A percentile compares a stretch with the other conserved stretches of the same genome.
phyloP scores from a whole-genome alignment of 1,140 invertebrate species.

The Zeugodacus cucurbitae region DNA sequence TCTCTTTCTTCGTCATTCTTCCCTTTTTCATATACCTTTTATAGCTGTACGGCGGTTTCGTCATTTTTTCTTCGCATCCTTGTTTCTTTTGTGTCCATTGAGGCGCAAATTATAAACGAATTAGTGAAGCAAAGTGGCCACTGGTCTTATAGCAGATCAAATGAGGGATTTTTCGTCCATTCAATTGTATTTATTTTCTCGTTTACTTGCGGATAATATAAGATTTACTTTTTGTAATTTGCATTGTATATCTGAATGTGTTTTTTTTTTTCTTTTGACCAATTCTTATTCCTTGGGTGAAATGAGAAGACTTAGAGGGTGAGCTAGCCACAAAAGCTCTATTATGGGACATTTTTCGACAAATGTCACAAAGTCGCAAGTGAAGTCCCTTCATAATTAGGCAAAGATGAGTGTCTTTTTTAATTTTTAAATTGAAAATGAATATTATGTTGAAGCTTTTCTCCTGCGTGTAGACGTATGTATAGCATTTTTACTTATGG shows the following conservation, averaged over 20 bases:
- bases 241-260: not conserved
- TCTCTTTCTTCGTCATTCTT: not conserved
- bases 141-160: constrained; percentile 23
- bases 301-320: not conserved
- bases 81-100: constrained; percentile 18
- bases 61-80: not conserved
- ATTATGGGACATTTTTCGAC: not conserved
- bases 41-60: not conserved
- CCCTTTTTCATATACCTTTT: not conserved
- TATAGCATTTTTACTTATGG: too few relatives aligned
- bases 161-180: constrained; percentile 10
- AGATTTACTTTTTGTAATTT: constrained; percentile 23
- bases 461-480: too few relatives aligned
- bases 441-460: too few relatives aligned
- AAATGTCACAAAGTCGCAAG: not conserved
- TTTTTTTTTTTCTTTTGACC: not conserved
- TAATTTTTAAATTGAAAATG: too few relatives aligned
- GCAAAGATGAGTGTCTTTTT: not conserved
- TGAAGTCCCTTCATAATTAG: constrained; percentile 6
- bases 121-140: constrained; percentile 31
- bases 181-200: constrained; percentile 15
- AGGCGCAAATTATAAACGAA: constrained; percentile 38
- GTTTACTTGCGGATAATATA: not conserved
- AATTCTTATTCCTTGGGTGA: not conserved
- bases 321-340: not conserved